Conservation (phyloP, 2,113 vertebrate species). For the Nicator chloris region DNA sequence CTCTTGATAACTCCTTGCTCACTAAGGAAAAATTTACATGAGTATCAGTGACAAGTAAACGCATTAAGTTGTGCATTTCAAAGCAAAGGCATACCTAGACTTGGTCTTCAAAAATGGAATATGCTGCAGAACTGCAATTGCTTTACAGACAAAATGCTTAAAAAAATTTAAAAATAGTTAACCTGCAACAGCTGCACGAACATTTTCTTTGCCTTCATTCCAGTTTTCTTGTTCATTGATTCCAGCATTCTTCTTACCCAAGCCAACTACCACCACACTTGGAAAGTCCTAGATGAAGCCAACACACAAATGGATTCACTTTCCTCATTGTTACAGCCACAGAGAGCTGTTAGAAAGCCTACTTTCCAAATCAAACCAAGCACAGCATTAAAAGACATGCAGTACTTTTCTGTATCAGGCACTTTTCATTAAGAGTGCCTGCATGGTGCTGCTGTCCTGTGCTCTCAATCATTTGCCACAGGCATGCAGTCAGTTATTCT, state of each 20-base stretch:
- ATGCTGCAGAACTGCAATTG: not conserved
- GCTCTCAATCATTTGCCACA: not conserved
- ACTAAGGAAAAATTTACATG: not conserved
- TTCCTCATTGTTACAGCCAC: not conserved
- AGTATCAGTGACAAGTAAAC: not conserved
- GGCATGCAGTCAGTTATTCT: not conserved
- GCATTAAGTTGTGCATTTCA: not conserved
- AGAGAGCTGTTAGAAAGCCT: not conserved
- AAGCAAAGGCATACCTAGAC: not conserved
- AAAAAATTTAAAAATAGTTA: not conserved
- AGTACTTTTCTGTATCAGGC: not conserved
- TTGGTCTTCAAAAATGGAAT: not conserved
- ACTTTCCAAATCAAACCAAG: not conserved
- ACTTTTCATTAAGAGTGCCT: not conserved
- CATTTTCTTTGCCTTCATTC: constrained; percentile 89
- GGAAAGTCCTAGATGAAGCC: constrained; percentile 83
- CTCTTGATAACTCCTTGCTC: not conserved
- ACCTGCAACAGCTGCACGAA: constrained; percentile 89
- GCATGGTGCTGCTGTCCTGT: not conserved
- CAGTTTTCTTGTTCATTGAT: constrained; percentile 87
- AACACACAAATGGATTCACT: not conserved
- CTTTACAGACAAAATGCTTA: not conserved
- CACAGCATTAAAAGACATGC: not conserved
- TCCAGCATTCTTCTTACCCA: constrained; percentile 80
- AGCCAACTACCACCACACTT: constrained; percentile 86